Evolutionary conservation across 2,888 invertebrate genomes (phyloP), one percentile per base, ranked within the genome.

Genomic region (Synergus gifuensis): DNA sequence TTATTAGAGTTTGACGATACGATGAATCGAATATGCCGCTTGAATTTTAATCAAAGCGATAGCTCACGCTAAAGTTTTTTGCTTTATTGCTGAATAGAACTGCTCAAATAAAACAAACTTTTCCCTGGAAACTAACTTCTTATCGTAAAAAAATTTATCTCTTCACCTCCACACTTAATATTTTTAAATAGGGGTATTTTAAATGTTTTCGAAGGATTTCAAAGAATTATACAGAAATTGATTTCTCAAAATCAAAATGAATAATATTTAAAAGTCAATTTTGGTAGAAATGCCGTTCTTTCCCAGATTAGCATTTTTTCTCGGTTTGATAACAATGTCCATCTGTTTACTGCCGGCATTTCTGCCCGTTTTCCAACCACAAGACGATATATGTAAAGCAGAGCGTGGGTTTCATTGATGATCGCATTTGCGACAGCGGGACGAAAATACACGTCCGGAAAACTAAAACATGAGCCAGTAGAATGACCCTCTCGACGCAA

Each of bases 361-460:
- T 62, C 22, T 28, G 11, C 14, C 28, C 12, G 0, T 62, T 18
- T 62, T 62, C 28, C 22, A 28, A 62, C 28, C 73, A 40, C 73
- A 54, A 36, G 54, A 46, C 54, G 73, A 16, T 28, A 46, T 69
- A 73, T 73, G 73, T 36, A 58, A 58, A 54, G 73, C 54, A 12
- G 69, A 54, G 54, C 73, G 73, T 73, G 40, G 73, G 73, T 73
- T 73, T 73, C 73, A 73, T 73, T 73, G 73, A 73, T 73, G 73
- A 73, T 73, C 54, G 54, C 54, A 73, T 73, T 73, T 73, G 73
- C 54, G 73, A 73, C 73, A 40, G 73, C 54, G 73, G 73, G 36
- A 73, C 36, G 73, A 73, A 73, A 73, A 73, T 73, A 58, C 73
- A 36, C 73, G 73, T 16, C 73, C 54, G 73, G 73, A 73, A 73